These are phyloP conservation scores for Lithosia quadra DNA, from an alignment of 2,888 invertebrate genomes.

Conservation along the genomic window DNA sequence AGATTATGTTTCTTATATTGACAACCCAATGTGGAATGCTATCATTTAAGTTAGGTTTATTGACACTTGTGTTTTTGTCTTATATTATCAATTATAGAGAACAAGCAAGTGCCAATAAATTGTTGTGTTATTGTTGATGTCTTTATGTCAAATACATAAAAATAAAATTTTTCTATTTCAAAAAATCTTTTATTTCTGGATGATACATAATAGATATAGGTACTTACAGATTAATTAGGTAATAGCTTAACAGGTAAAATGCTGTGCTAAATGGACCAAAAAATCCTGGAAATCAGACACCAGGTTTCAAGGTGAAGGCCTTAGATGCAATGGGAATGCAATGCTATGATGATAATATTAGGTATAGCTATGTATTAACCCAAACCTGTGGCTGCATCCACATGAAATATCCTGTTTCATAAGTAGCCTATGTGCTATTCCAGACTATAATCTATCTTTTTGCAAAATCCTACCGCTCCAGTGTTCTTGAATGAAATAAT, in stretches of 20 bases:
- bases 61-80: conserved; percentile 17
- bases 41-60: conserved; percentile 41
- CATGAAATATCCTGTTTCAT: not conserved
- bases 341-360: no score
- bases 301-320: no score
- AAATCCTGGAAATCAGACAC: no score
- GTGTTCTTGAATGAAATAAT: not conserved
- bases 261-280: no score
- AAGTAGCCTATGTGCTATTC: not conserved
- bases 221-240: no score
- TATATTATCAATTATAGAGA: no score
- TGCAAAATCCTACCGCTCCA: no score
- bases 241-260: no score
- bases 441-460: not conserved
- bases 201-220: not conserved
- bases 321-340: no score
- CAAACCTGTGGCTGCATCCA: no score
- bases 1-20: conserved; percentile 73
- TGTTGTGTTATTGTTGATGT: conserved; percentile 10
- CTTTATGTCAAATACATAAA: not conserved
- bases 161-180: not conserved
- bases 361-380: not conserved
- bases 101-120: no score
- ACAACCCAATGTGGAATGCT: conserved; percentile 75
- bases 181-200: not conserved